phyloP scores from a whole-genome alignment of 2,888 invertebrate species.

The Serrognathus titanus region DNA sequence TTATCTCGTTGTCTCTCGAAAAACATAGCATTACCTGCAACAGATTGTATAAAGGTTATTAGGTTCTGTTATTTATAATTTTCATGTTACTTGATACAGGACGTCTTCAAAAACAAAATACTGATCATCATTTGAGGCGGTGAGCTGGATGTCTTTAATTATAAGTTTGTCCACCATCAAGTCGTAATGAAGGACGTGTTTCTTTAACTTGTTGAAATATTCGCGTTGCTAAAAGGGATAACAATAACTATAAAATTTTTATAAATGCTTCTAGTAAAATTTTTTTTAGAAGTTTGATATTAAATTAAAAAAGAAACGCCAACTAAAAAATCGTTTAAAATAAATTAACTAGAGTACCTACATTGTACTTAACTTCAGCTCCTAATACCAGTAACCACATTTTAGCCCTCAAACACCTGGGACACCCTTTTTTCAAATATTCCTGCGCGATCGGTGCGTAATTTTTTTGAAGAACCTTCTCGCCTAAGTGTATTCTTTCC shows the following conservation, averaged over 20 bases:
- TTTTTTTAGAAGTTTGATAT: constrained; percentile 2
- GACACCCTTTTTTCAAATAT: constrained; percentile 82
- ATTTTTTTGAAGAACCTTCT: constrained; percentile 70
- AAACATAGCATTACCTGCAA: constrained; percentile 80
- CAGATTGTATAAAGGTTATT: neutral
- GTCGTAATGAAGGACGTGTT: constrained; percentile 80
- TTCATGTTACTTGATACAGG: constrained; percentile 71
- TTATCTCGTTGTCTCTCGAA: constrained; percentile 80
- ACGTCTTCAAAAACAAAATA: constrained; percentile 98
- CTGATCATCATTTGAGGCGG: constrained; percentile 96
- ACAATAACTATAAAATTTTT: neutral
- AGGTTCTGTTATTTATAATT: too few species aligned
- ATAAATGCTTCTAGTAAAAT: neutral
- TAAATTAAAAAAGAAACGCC: neutral
- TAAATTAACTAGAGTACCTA: constrained; percentile 38
- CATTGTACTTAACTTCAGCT: constrained; percentile 67
- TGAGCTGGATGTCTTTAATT: constrained; percentile 93
- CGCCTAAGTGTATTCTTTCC: constrained; percentile 72
- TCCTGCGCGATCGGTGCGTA: constrained; percentile 89
- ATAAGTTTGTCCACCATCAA: constrained; percentile 91
- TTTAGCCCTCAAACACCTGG: constrained; percentile 71
- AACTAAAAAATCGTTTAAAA: neutral
- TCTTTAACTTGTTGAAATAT: constrained; percentile 78
- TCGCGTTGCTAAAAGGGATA: constrained; percentile 59
- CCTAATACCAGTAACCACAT: constrained; percentile 88